These are phyloP conservation scores for Hemibagrus wyckioides DNA, from an alignment of 2,113 vertebrate species.

Conservation along the genomic window DNA sequence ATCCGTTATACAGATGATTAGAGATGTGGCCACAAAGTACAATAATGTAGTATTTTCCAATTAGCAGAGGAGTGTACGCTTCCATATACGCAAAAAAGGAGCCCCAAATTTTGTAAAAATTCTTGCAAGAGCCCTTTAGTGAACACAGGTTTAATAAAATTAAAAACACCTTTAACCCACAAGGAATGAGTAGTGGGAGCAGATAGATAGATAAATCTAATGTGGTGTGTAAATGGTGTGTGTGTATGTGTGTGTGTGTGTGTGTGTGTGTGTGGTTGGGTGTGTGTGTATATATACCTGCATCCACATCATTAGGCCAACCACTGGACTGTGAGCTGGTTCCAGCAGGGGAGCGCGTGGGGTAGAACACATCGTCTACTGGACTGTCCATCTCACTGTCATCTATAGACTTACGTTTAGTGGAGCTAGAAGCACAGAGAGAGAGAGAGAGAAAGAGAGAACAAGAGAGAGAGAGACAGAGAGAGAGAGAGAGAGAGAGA, in stretches of 20 bases:
- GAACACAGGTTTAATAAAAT: too few species aligned
- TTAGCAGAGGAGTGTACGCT: too few species aligned
- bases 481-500: background rate
- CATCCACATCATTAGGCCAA: constrained; percentile 91
- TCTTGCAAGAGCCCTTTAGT: too few species aligned
- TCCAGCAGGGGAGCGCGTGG: constrained; percentile 87
- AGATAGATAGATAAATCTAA: too few species aligned
- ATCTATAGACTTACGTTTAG: constrained; percentile 93
- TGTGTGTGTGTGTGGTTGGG: background rate
- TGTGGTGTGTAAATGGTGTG: background rate
- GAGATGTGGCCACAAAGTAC: too few species aligned
- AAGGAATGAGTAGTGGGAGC: too few species aligned
- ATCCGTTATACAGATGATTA: too few species aligned
- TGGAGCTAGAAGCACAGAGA: constrained; percentile 73
- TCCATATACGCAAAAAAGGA: too few species aligned
- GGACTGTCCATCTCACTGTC: constrained; percentile 97
- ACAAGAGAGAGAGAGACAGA: background rate
- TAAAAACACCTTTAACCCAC: too few species aligned
- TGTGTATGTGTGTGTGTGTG: background rate
- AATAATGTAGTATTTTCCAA: too few species aligned
- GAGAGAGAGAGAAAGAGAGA: background rate
- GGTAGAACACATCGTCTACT: constrained; percentile 92
- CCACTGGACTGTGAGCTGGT: constrained; percentile 90
- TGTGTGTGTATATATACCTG: constrained; percentile 73
- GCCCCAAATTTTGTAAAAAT: too few species aligned